Base-by-base conservation (phyloP, 2,888 invertebrate genomes). In the Sipha maydis region DNA sequence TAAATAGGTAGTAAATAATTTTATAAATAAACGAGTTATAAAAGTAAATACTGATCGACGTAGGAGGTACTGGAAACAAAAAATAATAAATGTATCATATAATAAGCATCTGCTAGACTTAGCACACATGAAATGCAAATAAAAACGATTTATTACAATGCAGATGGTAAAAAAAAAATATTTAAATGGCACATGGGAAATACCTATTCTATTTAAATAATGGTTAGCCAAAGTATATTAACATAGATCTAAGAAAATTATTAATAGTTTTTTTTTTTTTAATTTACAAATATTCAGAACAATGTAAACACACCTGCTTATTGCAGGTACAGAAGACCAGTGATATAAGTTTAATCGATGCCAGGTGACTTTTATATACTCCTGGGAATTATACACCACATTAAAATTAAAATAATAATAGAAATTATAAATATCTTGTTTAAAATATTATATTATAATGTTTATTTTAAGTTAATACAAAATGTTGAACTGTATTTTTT, bases 121-220 rank as follows among this genome's bases (percentile, higher is more conserved):
- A 31, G 31, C 67, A 56, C 67, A 85, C 85, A 85, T 85, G 85
- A 38, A 67, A n/a, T 21, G 67, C 76, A 67, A 85, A 77, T 85
- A 85, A 85, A 67, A 77, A 41, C n/a, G 48, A 41, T 77, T 67
- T 85, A 77, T 41, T 67, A 77, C 77, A 19, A n/a, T 5, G 28
- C 85, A 84, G 75, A 84, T 76, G 84, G 67, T 28, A 21, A 5
- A 83, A 83, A n/a, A 41, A 82, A 67, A 67, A 67, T n/a, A 71
- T 19, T 9, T 8, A 48, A 48, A 61, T 79, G 14, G 48, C 48
- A 77, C 28, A 77, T 77, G 48, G 83, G 71, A 83, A 71, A 83
- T 71, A 71, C 48, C 71, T 83, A 69, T 71, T 83, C 9, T 9
- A 83, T 21, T 31, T 25, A 8, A 17, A 28, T 28, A 75, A 34